phyloP scores from a whole-genome alignment of 2,113 vertebrate genomes.

The Equus przewalskii region DNA sequence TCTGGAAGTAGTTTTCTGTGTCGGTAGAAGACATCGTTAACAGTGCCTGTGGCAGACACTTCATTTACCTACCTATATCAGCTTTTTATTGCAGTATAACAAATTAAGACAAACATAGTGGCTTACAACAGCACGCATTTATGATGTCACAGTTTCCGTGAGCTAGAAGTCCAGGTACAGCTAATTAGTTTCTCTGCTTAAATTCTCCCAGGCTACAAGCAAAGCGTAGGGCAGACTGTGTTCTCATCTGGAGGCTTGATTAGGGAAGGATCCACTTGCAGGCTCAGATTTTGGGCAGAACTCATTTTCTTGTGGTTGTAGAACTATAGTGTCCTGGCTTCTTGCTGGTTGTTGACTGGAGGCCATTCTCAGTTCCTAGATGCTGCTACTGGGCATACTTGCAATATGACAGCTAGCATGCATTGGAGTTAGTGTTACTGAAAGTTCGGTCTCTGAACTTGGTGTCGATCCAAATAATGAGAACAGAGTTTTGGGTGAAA shows the following conservation, averaged over 20 bases:
- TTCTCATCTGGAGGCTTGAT: not conserved
- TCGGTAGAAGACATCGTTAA: not conserved
- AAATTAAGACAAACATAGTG: slow-evolving; percentile 5
- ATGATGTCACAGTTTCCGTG: not conserved
- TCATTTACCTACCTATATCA: not conserved
- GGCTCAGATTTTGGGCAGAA: not conserved
- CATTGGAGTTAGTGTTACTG: not conserved
- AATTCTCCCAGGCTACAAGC: not conserved
- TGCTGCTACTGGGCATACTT: not conserved
- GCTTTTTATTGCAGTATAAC: not conserved
- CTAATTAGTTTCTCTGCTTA: not conserved
- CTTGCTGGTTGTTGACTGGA: not conserved
- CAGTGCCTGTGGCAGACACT: not conserved
- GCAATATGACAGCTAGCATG: not conserved
- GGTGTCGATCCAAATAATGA: too few relatives aligned
- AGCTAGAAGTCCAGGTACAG: not conserved
- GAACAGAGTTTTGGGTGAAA: too few relatives aligned
- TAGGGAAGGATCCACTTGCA: not conserved
- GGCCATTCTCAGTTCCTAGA: not conserved
- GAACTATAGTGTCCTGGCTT: not conserved
- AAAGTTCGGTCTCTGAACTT: too few relatives aligned
- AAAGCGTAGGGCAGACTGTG: not conserved
- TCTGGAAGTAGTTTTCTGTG: not conserved
- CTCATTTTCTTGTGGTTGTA: not conserved
- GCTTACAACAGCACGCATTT: not conserved